Evolutionary conservation across 2,113 vertebrate genomes (phyloP).

Genomic region (Oncorhynchus masou): DNA sequence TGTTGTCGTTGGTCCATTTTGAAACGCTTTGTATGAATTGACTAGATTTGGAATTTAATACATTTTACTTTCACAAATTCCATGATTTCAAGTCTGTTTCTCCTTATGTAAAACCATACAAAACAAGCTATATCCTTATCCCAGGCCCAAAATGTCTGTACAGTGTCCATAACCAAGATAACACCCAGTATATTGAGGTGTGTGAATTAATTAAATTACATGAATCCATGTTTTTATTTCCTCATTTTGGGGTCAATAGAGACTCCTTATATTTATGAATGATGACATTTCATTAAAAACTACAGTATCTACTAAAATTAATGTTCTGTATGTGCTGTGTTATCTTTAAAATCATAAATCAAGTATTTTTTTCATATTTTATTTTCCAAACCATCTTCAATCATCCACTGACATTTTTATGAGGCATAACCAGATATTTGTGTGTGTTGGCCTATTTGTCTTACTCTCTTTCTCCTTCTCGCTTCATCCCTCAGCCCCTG

Average conservation of each 20-base stretch:
- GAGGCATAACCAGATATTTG: neutral
- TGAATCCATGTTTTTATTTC: neutral
- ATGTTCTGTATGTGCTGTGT: neutral
- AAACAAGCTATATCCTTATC: neutral
- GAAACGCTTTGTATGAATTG: neutral
- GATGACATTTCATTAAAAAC: neutral
- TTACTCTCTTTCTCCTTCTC: neutral
- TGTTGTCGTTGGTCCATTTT: conserved; percentile 19
- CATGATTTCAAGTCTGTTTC: conserved; percentile 11
- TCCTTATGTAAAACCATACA: conserved; percentile 1
- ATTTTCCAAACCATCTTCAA: neutral
- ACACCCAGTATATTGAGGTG: neutral
- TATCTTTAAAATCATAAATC: neutral
- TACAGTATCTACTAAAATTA: neutral
- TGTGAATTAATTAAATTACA: conserved; percentile 21
- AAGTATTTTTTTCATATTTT: neutral
- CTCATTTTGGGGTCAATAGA: neutral
- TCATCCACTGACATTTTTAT: neutral
- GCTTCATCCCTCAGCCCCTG: conserved; percentile 54
- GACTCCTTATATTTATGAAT: neutral
- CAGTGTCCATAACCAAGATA: neutral
- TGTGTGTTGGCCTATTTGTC: neutral
- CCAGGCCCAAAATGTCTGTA: neutral
- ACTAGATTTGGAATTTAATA: too few relatives aligned
- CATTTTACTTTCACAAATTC: too few relatives aligned